Conservation (phyloP, 2,113 vertebrate species). For the Columba janthina region DNA sequence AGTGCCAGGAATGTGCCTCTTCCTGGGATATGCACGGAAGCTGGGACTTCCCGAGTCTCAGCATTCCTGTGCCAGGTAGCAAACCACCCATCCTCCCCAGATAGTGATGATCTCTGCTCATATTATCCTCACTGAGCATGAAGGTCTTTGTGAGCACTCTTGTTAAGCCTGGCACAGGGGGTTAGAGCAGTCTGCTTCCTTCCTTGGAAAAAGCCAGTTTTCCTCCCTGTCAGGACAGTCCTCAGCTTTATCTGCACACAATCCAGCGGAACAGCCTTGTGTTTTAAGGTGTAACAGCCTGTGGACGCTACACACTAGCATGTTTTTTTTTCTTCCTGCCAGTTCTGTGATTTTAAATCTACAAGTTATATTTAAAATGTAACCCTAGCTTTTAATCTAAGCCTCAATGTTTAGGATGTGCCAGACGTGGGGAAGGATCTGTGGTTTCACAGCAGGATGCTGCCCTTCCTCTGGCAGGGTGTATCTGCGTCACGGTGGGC, state of each 20-base stretch:
- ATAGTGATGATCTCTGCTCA: neutral
- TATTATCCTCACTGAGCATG: neutral
- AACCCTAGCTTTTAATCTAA: slow-evolving; percentile 22
- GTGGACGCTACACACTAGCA: neutral
- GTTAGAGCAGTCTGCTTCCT: neutral
- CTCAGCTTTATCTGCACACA: neutral
- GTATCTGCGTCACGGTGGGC: neutral
- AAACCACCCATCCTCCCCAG: neutral
- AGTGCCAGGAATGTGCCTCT: neutral
- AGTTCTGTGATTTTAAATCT: neutral
- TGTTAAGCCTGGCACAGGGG: neutral
- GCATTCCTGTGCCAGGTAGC: neutral
- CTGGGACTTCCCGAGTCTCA: neutral
- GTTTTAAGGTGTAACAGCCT: neutral
- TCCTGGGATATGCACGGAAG: neutral
- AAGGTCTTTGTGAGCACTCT: neutral
- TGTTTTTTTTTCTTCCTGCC: neutral
- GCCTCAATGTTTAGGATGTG: neutral
- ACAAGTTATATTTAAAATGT: slow-evolving; percentile 29
- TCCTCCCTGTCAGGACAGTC: neutral
- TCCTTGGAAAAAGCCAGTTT: neutral
- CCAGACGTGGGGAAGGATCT: slow-evolving; percentile 23
- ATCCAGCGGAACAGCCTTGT: neutral
- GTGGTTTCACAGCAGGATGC: slow-evolving; percentile 52
- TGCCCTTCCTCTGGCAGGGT: slow-evolving; percentile 46